Base-by-base conservation (phyloP, 2,888 invertebrate species). In the Brenthis daphne region DNA sequence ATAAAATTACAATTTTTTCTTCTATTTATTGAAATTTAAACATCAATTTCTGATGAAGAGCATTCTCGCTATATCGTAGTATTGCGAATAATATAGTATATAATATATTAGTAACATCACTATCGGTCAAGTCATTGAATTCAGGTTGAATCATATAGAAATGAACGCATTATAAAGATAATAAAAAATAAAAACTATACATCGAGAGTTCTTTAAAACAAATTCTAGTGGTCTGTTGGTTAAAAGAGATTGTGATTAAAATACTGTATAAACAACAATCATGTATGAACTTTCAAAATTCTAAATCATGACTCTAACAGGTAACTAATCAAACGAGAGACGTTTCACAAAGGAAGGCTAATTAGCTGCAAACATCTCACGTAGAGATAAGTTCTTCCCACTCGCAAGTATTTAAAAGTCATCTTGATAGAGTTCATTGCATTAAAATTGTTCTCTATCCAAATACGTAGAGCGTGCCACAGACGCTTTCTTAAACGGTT, bases 341-440 rank as follows among this genome's bases (percentile, higher is more conserved):
- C 53, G 47, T 24, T 69, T 69, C 65, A 74, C 70, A 71, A 75
- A 68, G 70, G 69, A 74, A 61, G 54, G 60, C 74, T 76, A 76
- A 77, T 77, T 75, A 76, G 71, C 71, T 68, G 69, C 72, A 75
- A 75, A 75, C 74, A 75, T 66, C 65, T 67, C 64, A 53, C 20
- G 63, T 47, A 47, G 65, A 61, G 53, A 69, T 43, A 43, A 43
- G 11, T 43, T 63, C 66, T 57, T 65, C 69, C 65, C 72, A 70
- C 72, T 57, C 48, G 24, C 48, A 20, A 55, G 50, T 50, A 56
- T 63, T 64, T 66, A 64, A 67, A 71, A 71, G 64, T 71, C 72
- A 70, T 72, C 70, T 58, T 68, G 65, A 72, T 68, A 29, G 65
- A 13, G 16, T 57, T 20, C 43, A 60, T 55, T 69, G 43, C 51